Evolutionary conservation across 2,888 invertebrate genomes (phyloP), one percentile per base, ranked within the genome.

Genomic region (Biston stratarius): DNA sequence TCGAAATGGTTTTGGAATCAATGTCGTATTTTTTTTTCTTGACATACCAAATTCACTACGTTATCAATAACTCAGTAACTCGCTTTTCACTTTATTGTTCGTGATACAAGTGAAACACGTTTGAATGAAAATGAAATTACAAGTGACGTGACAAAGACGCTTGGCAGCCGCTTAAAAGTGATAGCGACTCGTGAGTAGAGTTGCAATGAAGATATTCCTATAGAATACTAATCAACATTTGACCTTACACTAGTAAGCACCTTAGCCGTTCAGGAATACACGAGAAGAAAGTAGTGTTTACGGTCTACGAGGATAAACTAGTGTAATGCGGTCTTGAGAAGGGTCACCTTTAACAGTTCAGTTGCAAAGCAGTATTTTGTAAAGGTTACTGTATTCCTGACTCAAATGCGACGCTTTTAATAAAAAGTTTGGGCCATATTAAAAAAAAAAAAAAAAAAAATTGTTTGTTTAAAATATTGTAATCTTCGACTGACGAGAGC

Each of bases 91-190:
- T 58, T 69, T 58, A 73, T 58, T 51, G 56, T 57, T 56, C 49
- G 67, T 64, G 61, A 62, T 59, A 70, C 71, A 77, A 77, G 74
- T 77, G 76, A 74, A 76, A 76, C 78, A 83, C 81, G 85, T 86
- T 77, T 77, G 77, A 87, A 85, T 82, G 84, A 88, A 89, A 90
- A 88, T 79, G 83, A 86, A 88, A 89, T 89, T 85, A 86, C 83
- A 69, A 75, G 79, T 80, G 82, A 85, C 83, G 79, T 80, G 82
- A 85, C 83, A 78, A 80, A 78, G 80, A 78, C 78, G 80, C 80
- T 84, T 81, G 79, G 74, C 77, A 81, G 78, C 82, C 81, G 84
- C 78, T 86, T 81, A 89, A 92, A 91, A 92, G 91, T 88, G 91
- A 91, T 83, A 89, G 87, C 80, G 76, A 59, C 82, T 75, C 88